phyloP scores from a whole-genome alignment of 2,113 vertebrate genomes.

The Anseranas semipalmata region DNA sequence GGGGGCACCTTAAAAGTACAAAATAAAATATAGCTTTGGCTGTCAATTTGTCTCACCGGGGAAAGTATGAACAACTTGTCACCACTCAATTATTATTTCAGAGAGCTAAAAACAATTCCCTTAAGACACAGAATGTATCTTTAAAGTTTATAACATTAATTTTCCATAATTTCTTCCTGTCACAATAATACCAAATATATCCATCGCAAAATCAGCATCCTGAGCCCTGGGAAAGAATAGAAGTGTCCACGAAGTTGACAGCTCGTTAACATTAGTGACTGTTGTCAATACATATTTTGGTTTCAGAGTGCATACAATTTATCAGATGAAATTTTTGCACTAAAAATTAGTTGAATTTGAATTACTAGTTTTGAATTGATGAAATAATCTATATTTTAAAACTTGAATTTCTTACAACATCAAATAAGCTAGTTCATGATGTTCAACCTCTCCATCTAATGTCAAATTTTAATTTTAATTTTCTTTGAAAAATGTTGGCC shows the following conservation, averaged over 20 bases:
- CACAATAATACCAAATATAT: neutral
- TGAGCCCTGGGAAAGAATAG: neutral
- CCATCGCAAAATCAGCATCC: neutral
- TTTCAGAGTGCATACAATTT: neutral
- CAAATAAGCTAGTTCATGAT: neutral
- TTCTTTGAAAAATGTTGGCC: neutral
- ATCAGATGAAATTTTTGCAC: neutral
- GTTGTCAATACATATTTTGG: neutral
- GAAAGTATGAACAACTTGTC: neutral
- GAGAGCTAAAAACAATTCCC: neutral
- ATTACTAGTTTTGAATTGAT: neutral
- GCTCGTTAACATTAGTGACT: neutral
- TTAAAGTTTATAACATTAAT: neutral
- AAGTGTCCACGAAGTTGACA: neutral
- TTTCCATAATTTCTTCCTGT: neutral
- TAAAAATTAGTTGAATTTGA: neutral
- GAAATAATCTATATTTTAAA: neutral
- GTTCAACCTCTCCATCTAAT: neutral
- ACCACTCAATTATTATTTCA: neutral
- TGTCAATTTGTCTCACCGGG: neutral
- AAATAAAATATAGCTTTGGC: neutral
- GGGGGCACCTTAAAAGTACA: no score
- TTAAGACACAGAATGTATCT: neutral
- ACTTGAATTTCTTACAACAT: neutral
- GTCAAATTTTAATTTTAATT: neutral